Percentiles rank a stretch among this genome's conserved stretches.
These are phyloP conservation scores for Archilochus colubris DNA, from an alignment of 2,113 vertebrate genomes.

Conservation along the genomic window DNA sequence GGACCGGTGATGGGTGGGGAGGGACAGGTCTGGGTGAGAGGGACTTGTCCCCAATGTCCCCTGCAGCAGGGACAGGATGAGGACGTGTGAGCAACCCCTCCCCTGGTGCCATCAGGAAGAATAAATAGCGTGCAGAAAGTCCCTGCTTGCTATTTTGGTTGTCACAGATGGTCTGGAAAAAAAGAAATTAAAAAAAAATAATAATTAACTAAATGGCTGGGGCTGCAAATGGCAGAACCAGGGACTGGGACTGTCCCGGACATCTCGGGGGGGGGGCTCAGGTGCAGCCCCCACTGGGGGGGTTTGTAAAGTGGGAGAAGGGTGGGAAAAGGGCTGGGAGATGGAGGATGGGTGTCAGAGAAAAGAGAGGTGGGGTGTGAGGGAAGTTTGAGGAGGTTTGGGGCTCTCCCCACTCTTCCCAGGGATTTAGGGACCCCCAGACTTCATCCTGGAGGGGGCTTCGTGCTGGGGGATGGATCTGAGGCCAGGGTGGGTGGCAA, in stretches of 20 bases:
- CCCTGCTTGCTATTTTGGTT: background rate
- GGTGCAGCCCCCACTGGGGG: no score
- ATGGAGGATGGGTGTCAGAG: background rate
- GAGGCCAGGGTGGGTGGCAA: background rate
- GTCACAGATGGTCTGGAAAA: background rate
- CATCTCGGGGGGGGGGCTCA: background rate
- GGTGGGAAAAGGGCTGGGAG: background rate
- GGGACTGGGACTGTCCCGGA: background rate
- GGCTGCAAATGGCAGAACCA: background rate
- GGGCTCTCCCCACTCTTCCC: no score
- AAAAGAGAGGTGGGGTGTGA: no score
- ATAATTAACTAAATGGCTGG: fast-evolving
- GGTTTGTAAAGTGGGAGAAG: background rate
- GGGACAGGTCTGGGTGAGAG: background rate
- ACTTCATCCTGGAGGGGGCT: no score
- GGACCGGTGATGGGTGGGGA: background rate
- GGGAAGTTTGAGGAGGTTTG: no score
- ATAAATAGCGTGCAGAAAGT: background rate
- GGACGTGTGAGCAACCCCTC: background rate
- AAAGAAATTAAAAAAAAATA: no score
- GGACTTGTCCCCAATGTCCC: background rate
- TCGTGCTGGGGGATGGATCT: background rate
- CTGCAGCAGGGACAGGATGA: background rate
- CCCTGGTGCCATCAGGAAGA: background rate
- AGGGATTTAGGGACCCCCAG: background rate